Evolutionary conservation across 2,888 invertebrate species (phyloP).

Genomic region (Anodontia alba): DNA sequence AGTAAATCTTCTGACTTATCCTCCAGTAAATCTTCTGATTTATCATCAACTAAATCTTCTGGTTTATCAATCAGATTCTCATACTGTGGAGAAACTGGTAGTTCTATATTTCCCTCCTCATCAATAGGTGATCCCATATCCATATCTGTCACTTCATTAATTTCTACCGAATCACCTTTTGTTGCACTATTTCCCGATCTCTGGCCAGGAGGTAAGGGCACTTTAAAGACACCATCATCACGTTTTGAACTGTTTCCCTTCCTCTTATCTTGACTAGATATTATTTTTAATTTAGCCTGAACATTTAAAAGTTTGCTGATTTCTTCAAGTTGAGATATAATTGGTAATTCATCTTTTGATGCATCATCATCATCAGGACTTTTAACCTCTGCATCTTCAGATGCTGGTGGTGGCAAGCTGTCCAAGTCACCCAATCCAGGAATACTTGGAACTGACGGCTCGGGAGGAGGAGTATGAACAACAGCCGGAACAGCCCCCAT

Average conservation of each 20-base stretch:
- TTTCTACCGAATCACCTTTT: conserved; percentile 67
- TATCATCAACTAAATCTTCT: conserved; percentile 2
- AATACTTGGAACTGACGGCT: conserved; percentile 26
- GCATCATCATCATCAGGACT: background rate
- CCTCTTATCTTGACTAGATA: conserved; percentile 25
- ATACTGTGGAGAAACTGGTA: conserved; percentile 70
- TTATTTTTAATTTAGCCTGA: conserved; percentile 61
- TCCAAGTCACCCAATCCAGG: conserved; percentile 45
- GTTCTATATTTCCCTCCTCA: conserved; percentile 77
- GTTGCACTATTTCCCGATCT: conserved; percentile 25
- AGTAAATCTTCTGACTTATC: background rate
- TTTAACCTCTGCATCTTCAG: background rate
- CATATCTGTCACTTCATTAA: conserved; percentile 87
- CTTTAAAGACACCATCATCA: conserved; percentile 72
- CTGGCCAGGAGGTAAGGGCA: conserved; percentile 72
- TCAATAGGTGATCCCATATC: conserved; percentile 88
- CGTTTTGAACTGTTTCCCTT: conserved; percentile 12
- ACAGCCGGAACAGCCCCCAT: conserved; percentile 27
- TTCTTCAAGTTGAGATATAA: conserved; percentile 56
- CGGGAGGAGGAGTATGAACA: conserved; percentile 10
- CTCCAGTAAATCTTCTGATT: background rate
- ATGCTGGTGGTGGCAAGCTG: conserved; percentile 20
- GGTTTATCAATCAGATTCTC: conserved; percentile 61
- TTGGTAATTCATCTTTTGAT: conserved; percentile 7
- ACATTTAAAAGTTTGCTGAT: conserved; percentile 78